A percentile compares a stretch with the other conserved stretches of the same genome.
phyloP scores from a whole-genome alignment of 2,888 invertebrate genomes.

The Myathropa florea region DNA sequence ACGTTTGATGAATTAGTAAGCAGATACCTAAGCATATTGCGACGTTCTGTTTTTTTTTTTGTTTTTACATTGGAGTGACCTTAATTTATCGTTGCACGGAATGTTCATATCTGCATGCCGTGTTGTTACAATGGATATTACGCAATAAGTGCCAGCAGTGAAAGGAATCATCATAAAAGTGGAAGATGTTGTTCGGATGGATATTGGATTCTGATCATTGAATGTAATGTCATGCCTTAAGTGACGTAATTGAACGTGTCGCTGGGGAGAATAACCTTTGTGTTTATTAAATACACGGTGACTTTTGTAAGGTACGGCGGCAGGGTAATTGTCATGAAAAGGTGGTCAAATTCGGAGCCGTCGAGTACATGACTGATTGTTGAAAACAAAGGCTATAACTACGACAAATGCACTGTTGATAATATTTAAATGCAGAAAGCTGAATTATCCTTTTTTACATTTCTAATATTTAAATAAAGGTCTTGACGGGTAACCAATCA shows the following conservation, averaged over 20 bases:
- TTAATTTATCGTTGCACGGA: slow-evolving; percentile 1
- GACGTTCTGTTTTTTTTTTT: not conserved
- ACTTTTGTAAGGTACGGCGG: too few relatives aligned
- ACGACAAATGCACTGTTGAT: too few relatives aligned
- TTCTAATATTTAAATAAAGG: too few relatives aligned
- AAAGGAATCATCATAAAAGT: not conserved
- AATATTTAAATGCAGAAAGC: too few relatives aligned
- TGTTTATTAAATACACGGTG: too few relatives aligned
- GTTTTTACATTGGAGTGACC: not conserved
- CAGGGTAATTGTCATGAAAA: too few relatives aligned
- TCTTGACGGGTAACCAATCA: too few relatives aligned
- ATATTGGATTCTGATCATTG: not conserved
- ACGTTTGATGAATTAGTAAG: not conserved
- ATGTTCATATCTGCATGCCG: not conserved
- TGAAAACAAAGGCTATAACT: too few relatives aligned
- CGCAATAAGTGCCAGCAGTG: not conserved
- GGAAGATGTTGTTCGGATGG: not conserved
- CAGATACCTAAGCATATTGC: not conserved
- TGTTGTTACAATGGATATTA: not conserved
- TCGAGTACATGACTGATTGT: too few relatives aligned
- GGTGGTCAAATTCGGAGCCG: too few relatives aligned
- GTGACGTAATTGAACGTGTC: not conserved
- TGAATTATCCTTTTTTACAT: too few relatives aligned
- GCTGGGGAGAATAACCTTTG: not conserved
- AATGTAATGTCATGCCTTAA: not conserved